Evolutionary conservation across 2,113 vertebrate species (phyloP).

Genomic region (Pterocles orientalis): DNA sequence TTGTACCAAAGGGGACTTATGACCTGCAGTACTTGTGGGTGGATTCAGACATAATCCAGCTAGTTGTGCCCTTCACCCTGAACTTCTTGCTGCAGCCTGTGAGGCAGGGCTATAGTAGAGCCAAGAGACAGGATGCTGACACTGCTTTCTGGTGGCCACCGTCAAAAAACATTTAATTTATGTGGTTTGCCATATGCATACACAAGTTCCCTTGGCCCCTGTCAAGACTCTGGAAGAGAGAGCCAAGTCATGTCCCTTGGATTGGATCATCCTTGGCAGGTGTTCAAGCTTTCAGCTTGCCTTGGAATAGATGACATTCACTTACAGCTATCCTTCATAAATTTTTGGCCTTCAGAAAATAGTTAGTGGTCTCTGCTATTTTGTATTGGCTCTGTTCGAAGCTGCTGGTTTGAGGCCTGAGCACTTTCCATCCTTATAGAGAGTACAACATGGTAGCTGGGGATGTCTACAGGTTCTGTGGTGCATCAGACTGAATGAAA

Average conservation of each 20-base stretch:
- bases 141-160: background rate
- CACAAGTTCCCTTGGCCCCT: background rate
- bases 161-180: constrained; percentile 35
- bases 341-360: background rate
- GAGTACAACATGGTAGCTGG: background rate
- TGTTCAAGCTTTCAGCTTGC: constrained; percentile 12
- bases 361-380: background rate
- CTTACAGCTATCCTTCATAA: background rate
- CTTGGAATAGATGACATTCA: background rate
- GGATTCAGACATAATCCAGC: rapidly evolving
- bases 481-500: background rate
- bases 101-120: background rate
- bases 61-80: background rate
- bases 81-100: background rate
- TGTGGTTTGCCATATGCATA: background rate
- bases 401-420: background rate
- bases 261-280: constrained; percentile 42
- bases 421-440: background rate
- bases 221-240: background rate
- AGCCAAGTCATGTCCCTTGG: constrained; percentile 65
- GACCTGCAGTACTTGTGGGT: rapidly evolving
- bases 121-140: background rate
- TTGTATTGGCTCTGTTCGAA: background rate
- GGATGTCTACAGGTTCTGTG: background rate
- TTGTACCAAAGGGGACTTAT: background rate